These are phyloP conservation scores for Xiphorhynchus elegans DNA, from an alignment of 2,113 vertebrate species.

Conservation along the genomic window DNA sequence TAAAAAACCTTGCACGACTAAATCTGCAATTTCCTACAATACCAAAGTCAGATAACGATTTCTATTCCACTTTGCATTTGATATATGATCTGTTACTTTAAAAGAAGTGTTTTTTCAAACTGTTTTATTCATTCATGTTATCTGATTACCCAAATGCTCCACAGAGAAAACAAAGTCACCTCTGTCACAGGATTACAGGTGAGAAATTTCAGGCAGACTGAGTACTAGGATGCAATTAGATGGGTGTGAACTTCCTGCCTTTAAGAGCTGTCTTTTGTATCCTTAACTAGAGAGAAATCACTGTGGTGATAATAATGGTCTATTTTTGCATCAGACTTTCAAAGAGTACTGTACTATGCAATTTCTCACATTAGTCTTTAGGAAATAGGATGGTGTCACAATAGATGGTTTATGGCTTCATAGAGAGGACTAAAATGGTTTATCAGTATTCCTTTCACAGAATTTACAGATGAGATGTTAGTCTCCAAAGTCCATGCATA, in stretches of 20 bases:
- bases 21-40: neutral
- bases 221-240: neutral
- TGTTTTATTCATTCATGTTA: neutral
- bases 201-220: neutral
- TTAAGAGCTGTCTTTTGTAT: neutral
- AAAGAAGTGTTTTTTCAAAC: neutral
- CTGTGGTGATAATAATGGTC: neutral
- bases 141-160: neutral
- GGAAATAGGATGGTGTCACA: neutral
- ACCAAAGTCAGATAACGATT: neutral
- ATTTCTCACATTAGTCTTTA: neutral
- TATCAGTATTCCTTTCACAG: neutral
- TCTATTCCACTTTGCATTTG: neutral
- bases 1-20: neutral
- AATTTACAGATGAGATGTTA: neutral
- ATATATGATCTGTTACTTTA: neutral
- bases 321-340: neutral
- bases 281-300: neutral
- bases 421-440: neutral
- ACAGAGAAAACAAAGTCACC: constrained; percentile 13
- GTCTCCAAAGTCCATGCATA: neutral
- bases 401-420: neutral
- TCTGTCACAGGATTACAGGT: neutral
- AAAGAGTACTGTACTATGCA: neutral
- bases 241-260: constrained; percentile 12